A percentile compares a stretch with the other conserved stretches of the same genome.
These are phyloP conservation scores for Cheumatopsyche charites DNA, from an alignment of 1,140 invertebrate species.

Conservation along the genomic window DNA sequence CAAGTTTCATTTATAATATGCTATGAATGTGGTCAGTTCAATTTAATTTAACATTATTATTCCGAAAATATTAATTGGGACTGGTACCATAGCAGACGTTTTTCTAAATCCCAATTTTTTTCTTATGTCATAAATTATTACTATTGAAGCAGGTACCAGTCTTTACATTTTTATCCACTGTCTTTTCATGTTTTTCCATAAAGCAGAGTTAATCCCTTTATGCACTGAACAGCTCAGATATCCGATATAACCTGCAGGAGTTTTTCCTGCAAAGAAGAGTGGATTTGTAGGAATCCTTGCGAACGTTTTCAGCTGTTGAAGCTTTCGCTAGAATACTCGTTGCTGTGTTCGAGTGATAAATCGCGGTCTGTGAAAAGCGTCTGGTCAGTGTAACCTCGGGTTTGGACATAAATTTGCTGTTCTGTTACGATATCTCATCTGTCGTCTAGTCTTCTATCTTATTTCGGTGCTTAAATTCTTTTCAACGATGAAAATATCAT, in stretches of 20 bases:
- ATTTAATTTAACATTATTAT: no score
- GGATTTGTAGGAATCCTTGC: not conserved
- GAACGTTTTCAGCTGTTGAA: not conserved
- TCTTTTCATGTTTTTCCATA: no score
- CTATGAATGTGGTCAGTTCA: no score
- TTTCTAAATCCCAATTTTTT: no score
- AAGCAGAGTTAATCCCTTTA: no score
- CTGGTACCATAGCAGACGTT: no score
- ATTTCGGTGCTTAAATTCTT: not conserved
- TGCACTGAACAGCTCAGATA: not conserved
- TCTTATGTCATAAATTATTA: no score
- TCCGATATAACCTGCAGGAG: not conserved
- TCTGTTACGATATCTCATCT: slow-evolving; percentile 9
- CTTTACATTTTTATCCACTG: no score
- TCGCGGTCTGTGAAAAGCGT: slow-evolving; percentile 1
- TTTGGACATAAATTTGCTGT: not conserved
- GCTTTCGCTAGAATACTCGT: not conserved
- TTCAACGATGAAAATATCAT: no score
- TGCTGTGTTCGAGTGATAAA: slow-evolving; percentile 10
- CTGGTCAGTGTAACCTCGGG: slow-evolving; percentile 5
- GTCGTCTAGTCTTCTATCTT: slow-evolving; percentile 5
- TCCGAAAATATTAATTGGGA: no score
- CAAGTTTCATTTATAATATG: no score
- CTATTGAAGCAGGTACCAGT: no score
- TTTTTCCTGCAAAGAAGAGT: not conserved